Base-by-base conservation (phyloP, 1,140 invertebrate species). In the Drosophila murphyi region DNA sequence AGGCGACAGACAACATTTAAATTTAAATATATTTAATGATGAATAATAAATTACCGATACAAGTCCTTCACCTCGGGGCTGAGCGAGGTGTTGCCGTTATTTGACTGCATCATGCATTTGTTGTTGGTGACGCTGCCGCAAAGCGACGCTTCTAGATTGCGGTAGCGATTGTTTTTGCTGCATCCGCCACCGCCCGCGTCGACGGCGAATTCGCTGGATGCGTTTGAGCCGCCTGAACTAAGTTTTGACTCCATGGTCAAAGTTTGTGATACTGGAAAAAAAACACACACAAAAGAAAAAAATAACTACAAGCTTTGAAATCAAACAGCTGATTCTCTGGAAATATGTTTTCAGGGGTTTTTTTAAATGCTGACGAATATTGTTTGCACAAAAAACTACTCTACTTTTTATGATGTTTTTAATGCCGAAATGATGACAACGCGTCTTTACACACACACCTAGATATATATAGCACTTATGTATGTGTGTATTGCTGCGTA, bases 191-290 rank as follows among this genome's bases (percentile, higher is more conserved):
- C 56, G 56, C 61, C 61, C n/a, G 29, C 47, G 10, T 79, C 81
- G 35, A 75, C 76, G 54, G 78, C 86, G 51, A 75, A 85, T 62
- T 89, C 85, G 65, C 85, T 89, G 59, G 85, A 89, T 41, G 85
- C 86, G 43, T 89, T 89, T 0, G 85, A 89, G 55, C 86, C 85
- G 32, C 86, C 85, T 8, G 85, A 90, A 80, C 85, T 89, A 34
- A 90, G 65, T 57, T 81, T 79, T 45, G 74, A 54, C 78, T 88
- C 85, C 85, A 88, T 88, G 64, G 31, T 61, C 48, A 60, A 73
- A 59, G 72, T 75, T 54, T 56, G n/a, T 48, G 37, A 54, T 50
- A 64, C 80, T 80, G 57, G 4, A 41, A 61, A 29, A 32, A 48
- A 48, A n/a, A 34, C 39, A 6, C 41, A n/a, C 4, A 55, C 20